Evolutionary conservation across 2,888 invertebrate genomes (phyloP).

Genomic region (Cheilosia soror): DNA sequence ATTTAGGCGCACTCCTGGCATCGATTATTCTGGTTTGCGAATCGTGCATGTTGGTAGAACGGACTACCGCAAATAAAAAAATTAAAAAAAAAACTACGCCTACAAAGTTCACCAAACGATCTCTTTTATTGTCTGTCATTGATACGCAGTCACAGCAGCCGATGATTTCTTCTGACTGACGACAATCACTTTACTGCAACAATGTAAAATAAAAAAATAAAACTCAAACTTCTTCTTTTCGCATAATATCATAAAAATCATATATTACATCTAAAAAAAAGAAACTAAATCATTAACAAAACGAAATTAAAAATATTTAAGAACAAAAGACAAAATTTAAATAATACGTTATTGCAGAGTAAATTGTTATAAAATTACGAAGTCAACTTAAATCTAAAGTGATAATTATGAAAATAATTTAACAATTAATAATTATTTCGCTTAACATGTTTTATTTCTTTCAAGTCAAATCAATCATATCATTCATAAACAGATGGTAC

Average conservation of each 20-base stretch:
- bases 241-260: slow-evolving; percentile 67
- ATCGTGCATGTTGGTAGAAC: no score
- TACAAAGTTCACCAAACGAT: no score
- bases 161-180: no score
- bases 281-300: slow-evolving; percentile 51
- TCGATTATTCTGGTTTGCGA: no score
- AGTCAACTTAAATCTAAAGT: slow-evolving; percentile 17
- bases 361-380: slow-evolving; percentile 15
- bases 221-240: slow-evolving; percentile 33
- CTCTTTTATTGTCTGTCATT: no score
- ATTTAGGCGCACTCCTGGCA: no score
- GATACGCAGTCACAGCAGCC: no score
- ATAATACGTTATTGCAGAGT: slow-evolving; percentile 42
- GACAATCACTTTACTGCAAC: neutral
- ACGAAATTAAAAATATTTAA: slow-evolving; percentile 42
- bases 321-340: slow-evolving; percentile 28
- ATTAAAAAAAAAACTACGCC: no score
- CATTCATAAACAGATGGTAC: slow-evolving; percentile 8
- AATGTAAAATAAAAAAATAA: slow-evolving; percentile 25
- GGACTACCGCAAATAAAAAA: no score
- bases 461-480: slow-evolving; percentile 53
- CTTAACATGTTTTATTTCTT: slow-evolving; percentile 7
- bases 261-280: slow-evolving; percentile 63
- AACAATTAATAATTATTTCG: slow-evolving; percentile 48
- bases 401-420: slow-evolving; percentile 57